Conservation (phyloP, 1,140 invertebrate genomes). For the Danaus melanippus region DNA sequence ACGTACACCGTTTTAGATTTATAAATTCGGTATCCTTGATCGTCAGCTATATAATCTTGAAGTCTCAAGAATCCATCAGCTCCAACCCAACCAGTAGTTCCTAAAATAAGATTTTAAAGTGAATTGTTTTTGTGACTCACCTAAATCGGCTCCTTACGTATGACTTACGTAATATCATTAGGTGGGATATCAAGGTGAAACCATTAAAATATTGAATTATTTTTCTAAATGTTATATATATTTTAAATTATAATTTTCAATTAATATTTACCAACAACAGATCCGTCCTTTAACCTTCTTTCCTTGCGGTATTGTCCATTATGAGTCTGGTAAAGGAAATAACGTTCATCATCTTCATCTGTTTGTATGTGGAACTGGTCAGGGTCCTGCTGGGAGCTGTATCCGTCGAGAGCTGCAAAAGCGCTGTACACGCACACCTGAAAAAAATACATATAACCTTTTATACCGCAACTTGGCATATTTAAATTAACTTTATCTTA, state of each 20-base stretch:
- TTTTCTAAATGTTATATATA: not conserved
- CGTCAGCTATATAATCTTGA: conserved; percentile 90
- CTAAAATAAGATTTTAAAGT: conserved; percentile 48
- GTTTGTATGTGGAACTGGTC: conserved; percentile 91
- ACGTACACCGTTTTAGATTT: conserved; percentile 86
- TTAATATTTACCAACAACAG: conserved; percentile 76
- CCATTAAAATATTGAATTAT: conserved; percentile 5
- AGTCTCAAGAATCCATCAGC: conserved; percentile 84
- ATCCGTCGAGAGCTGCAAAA: conserved; percentile 54
- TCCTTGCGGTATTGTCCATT: conserved; percentile 92
- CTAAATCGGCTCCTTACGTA: conserved; percentile 9
- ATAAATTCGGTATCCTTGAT: conserved; percentile 83
- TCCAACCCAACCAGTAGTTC: conserved; percentile 87
- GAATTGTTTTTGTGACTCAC: conserved; percentile 15
- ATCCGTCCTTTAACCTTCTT: conserved; percentile 86
- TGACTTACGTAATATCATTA: conserved; percentile 6
- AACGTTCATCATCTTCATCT: conserved; percentile 89
- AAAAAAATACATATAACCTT: conserved; percentile 14
- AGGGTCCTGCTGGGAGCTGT: conserved; percentile 54
- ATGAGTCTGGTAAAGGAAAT: conserved; percentile 88
- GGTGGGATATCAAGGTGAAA: conserved; percentile 6
- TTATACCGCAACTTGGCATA: too few species aligned
- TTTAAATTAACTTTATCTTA: too few species aligned
- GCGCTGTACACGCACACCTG: conserved; percentile 54
- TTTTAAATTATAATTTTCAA: not conserved